Conservation (phyloP, 2,113 vertebrate genomes). For the Bos indicus region DNA sequence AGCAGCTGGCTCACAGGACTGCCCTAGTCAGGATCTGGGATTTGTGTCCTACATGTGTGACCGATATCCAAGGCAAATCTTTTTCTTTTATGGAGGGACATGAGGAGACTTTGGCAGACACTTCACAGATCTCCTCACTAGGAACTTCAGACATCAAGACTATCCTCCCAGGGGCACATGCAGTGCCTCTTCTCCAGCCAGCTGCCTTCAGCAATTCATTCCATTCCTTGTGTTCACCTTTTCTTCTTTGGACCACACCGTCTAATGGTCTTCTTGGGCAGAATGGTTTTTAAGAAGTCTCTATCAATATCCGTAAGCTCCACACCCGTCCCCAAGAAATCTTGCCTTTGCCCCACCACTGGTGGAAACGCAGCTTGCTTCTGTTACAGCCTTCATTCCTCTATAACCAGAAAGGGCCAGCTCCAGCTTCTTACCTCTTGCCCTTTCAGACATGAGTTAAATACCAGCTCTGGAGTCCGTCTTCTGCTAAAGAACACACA, state of each 20-base stretch:
- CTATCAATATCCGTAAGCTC: not conserved
- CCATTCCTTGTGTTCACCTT: not conserved
- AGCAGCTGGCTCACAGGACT: not conserved
- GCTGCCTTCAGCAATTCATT: not conserved
- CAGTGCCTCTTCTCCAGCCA: not conserved
- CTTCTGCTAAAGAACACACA: not conserved
- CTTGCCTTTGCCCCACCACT: not conserved
- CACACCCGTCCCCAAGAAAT: not conserved
- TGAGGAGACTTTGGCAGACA: not conserved
- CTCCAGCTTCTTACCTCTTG: not conserved
- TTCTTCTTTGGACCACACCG: not conserved
- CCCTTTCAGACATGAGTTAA: not conserved
- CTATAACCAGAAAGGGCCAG: not conserved
- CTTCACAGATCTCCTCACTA: not conserved
- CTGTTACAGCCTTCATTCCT: not conserved
- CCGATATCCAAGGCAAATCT: not conserved
- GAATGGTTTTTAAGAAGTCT: not conserved
- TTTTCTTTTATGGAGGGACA: not conserved
- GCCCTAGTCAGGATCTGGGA: not conserved
- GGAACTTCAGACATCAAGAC: no score
- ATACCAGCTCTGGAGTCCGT: not conserved
- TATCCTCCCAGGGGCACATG: no score
- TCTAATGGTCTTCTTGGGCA: not conserved
- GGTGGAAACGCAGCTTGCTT: not conserved
- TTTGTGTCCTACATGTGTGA: fast-evolving